phyloP scores from a whole-genome alignment of 2,888 invertebrate species.

The Torymus auratus region DNA sequence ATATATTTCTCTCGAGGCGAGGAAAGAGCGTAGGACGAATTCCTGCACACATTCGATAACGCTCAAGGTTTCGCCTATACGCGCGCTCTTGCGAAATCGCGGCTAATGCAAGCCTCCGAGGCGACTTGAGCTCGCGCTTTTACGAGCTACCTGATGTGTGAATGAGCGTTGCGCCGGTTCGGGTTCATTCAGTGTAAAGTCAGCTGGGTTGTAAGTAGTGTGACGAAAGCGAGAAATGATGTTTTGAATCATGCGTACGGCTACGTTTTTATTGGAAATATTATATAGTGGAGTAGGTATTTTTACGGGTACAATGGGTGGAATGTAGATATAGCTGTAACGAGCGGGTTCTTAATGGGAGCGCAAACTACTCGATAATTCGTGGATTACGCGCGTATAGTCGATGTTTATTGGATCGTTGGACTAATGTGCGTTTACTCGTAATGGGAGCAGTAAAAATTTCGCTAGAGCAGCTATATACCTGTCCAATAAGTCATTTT shows the following conservation, averaged over 20 bases:
- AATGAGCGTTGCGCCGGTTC: not conserved
- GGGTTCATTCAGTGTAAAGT: too few species aligned
- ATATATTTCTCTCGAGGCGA: too few species aligned
- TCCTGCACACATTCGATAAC: slow-evolving; percentile 58
- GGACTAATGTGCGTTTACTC: not conserved
- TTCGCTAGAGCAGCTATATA: not conserved
- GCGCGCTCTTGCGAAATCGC: slow-evolving; percentile 30
- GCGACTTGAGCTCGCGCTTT: not conserved
- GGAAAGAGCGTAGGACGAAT: slow-evolving; percentile 59
- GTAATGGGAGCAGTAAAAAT: slow-evolving; percentile 25
- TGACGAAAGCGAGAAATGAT: too few species aligned
- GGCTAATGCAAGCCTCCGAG: slow-evolving; percentile 6
- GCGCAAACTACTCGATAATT: slow-evolving; percentile 31
- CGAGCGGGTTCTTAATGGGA: slow-evolving; percentile 17
- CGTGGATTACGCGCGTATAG: slow-evolving; percentile 3
- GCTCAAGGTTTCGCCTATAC: slow-evolving; percentile 57
- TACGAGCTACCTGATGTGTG: not conserved
- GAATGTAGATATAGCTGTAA: not conserved
- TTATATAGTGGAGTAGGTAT: too few species aligned
- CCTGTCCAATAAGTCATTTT: slow-evolving; percentile 44
- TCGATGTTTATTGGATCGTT: not conserved
- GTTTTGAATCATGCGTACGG: too few species aligned
- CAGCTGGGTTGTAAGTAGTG: too few species aligned
- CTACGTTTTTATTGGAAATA: not conserved
- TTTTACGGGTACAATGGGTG: too few species aligned